These are phyloP conservation scores for human DNA, from an alignment of 2,113 vertebrate genomes.

Conservation along the genomic window DNA sequence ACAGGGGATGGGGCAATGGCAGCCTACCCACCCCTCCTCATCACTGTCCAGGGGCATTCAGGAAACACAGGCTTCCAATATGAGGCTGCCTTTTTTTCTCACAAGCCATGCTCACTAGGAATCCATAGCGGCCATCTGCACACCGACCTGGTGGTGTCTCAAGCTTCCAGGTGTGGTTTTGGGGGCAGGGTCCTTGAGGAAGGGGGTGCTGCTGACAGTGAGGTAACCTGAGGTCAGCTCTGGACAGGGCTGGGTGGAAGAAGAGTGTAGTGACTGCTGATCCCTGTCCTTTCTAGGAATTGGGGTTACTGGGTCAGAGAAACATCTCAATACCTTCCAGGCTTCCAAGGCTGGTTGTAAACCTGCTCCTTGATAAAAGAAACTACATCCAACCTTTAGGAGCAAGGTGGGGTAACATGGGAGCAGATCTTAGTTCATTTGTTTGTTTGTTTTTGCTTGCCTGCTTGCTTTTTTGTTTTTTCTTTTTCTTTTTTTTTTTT, in stretches of 20 bases:
- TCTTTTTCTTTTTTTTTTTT: not conserved
- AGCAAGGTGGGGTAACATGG: not conserved
- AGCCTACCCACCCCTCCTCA: not conserved
- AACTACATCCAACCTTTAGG: not conserved
- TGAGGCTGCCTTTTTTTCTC: not conserved
- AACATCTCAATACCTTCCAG: rapidly evolving
- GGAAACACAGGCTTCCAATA: not conserved
- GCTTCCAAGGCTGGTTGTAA: not conserved
- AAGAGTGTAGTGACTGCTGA: not conserved
- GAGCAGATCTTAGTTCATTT: not conserved
- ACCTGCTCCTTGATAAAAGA: not conserved
- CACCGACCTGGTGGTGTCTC: not conserved
- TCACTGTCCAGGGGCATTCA: not conserved
- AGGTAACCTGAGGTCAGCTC: not conserved
- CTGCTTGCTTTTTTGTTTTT: not conserved
- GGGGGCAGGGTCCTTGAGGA: not conserved
- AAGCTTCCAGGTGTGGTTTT: not conserved
- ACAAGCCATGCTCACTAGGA: rapidly evolving
- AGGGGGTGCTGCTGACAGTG: not conserved
- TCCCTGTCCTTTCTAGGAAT: not conserved
- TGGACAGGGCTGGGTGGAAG: not conserved
- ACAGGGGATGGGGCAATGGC: not conserved
- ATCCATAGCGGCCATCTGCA: not conserved
- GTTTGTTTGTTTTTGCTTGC: not conserved
- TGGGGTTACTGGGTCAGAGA: not conserved